A percentile compares a stretch with the other conserved stretches of the same genome.
Conservation (phyloP, 2,113 vertebrate species). For the Centropus unirufus region DNA sequence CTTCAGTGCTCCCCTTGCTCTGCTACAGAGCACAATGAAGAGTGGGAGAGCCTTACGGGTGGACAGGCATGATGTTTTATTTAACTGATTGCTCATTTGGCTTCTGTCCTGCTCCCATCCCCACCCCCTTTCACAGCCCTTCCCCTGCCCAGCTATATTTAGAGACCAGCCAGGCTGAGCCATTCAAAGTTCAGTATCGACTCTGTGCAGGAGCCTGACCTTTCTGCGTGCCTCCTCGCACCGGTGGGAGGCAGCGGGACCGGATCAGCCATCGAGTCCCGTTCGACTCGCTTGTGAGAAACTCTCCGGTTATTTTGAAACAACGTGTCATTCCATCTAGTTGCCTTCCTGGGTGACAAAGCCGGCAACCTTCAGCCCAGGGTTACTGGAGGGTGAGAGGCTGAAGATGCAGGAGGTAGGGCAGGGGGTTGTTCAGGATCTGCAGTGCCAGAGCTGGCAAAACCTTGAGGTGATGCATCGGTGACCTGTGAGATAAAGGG, state of each 20-base stretch:
- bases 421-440: neutral
- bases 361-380: neutral
- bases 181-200: neutral
- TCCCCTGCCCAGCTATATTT: conserved; percentile 24
- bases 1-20: neutral
- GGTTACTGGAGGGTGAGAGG: neutral
- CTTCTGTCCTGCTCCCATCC: neutral
- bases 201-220: neutral
- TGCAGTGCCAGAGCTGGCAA: neutral
- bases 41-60: neutral
- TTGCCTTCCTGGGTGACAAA: neutral
- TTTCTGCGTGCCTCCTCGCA: neutral
- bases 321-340: accelerated
- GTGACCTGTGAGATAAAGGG: neutral
- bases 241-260: neutral
- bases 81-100: neutral
- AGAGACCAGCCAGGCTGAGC: neutral
- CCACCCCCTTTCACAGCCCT: neutral
- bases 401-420: neutral
- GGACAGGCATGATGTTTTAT: neutral
- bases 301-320: neutral
- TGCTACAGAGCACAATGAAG: neutral
- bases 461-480: neutral
- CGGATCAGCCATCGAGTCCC: neutral
- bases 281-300: neutral